phyloP scores from a whole-genome alignment of 1,140 invertebrate genomes.

The Hermetia illucens region DNA sequence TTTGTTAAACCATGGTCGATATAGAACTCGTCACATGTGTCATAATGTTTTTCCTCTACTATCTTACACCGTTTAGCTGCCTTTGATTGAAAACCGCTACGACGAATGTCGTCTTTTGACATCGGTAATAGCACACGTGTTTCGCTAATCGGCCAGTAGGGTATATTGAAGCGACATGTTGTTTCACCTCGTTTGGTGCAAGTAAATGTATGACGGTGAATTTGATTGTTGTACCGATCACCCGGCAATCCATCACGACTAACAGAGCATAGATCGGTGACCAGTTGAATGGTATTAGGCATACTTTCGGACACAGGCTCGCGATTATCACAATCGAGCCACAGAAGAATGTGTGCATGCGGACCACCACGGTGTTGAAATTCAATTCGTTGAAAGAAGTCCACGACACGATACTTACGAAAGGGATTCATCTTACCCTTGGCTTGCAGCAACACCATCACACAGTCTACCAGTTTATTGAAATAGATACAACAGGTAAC shows the following conservation, averaged over 20 bases:
- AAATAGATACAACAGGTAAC: slow-evolving; percentile 5
- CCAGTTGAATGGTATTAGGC: slow-evolving; percentile 13
- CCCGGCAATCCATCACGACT: slow-evolving; percentile 10
- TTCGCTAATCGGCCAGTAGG: slow-evolving; percentile 13
- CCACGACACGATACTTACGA: slow-evolving; percentile 4
- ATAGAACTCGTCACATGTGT: slow-evolving; percentile 16
- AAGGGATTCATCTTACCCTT: slow-evolving; percentile 7
- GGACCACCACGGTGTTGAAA: slow-evolving; percentile 25
- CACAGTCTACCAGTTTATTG: slow-evolving; percentile 1
- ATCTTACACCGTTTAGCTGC: slow-evolving; percentile 15
- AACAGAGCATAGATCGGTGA: slow-evolving; percentile 19
- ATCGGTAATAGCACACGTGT: slow-evolving; percentile 22
- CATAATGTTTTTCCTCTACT: slow-evolving; percentile 15
- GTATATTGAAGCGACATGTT: slow-evolving; percentile 19
- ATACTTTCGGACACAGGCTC: slow-evolving; percentile 17
- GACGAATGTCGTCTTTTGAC: slow-evolving; percentile 17
- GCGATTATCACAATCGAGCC: slow-evolving; percentile 20
- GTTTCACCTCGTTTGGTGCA: too few relatives aligned
- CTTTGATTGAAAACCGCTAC: slow-evolving; percentile 16
- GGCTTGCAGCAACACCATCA: slow-evolving; percentile 1
- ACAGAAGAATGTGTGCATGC: slow-evolving; percentile 22
- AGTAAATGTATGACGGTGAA: slow-evolving; percentile 25
- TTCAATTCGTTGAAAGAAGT: slow-evolving; percentile 22
- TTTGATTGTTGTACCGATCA: slow-evolving; percentile 20
- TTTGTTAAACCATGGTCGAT: too few relatives aligned